These are phyloP conservation scores for Microcebus lehilahytsara DNA, from an alignment of 2,113 vertebrate genomes.

Conservation along the genomic window DNA sequence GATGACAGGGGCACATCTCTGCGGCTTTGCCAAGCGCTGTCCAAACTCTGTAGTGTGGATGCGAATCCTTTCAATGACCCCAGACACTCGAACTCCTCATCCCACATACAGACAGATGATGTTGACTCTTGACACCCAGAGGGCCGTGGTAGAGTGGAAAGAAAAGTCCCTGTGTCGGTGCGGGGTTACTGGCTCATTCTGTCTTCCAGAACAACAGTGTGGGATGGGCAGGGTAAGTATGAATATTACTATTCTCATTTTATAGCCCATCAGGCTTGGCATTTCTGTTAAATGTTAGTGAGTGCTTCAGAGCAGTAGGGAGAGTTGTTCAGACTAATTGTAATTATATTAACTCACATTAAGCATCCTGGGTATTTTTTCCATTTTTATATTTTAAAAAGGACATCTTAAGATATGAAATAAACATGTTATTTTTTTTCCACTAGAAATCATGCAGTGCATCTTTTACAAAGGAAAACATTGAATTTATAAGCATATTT, in stretches of 20 bases:
- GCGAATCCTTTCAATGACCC: not conserved
- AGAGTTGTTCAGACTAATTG: slow-evolving; percentile 4
- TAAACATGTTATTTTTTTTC: slow-evolving; percentile 19
- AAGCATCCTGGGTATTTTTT: slow-evolving; percentile 27
- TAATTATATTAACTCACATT: slow-evolving; percentile 45
- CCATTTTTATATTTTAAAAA: slow-evolving; percentile 45
- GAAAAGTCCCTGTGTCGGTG: not conserved
- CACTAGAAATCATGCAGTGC: slow-evolving; percentile 33
- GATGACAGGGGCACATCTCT: not conserved
- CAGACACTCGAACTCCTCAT: not conserved
- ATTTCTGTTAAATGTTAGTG: not conserved
- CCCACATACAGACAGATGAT: not conserved
- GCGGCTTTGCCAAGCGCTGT: not conserved
- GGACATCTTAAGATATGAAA: slow-evolving; percentile 48
- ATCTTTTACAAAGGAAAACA: slow-evolving; percentile 56
- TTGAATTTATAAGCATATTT: slow-evolving; percentile 65
- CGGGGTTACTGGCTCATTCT: not conserved
- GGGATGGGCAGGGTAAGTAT: not conserved
- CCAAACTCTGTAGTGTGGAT: not conserved
- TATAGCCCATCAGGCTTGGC: not conserved
- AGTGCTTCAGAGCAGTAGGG: not conserved
- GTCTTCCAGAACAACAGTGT: not conserved
- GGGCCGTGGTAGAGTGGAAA: not conserved
- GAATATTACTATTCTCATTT: not conserved
- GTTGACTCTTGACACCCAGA: not conserved